A percentile compares a stretch with the other conserved stretches of the same genome.
Evolutionary conservation across 2,797 vertebrate genomes (phyloP).

Genomic region (Buphagus erythrorhynchus): DNA sequence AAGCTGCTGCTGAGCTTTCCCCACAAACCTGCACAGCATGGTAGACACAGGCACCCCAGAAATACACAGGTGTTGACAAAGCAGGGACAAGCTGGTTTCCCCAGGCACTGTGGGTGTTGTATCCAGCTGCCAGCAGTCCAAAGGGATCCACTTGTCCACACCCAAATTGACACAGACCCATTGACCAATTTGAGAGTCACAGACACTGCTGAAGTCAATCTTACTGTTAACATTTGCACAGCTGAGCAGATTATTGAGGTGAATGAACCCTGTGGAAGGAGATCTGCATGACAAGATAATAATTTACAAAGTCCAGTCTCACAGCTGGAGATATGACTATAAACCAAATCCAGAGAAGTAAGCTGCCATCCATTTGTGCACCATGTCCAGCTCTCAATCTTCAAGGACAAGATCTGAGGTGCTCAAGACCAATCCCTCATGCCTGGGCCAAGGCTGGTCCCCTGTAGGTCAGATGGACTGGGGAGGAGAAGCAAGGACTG

Average conservation of each 20-base stretch:
- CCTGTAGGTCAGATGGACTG: background rate
- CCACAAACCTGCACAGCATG: background rate
- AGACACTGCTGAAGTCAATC: background rate
- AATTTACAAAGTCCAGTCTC: background rate
- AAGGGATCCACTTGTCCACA: background rate
- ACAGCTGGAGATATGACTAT: background rate
- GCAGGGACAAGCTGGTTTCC: background rate
- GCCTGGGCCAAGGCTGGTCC: background rate
- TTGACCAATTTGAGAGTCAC: fast-evolving
- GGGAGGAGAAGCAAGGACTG: background rate
- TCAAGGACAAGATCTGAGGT: background rate
- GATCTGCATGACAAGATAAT: fast-evolving
- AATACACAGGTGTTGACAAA: fast-evolving
- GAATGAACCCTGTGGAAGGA: background rate
- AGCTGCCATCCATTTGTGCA: background rate
- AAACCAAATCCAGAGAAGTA: background rate
- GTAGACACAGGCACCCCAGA: background rate
- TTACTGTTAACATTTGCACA: background rate
- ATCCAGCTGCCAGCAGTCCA: background rate
- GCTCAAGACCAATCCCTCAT: background rate
- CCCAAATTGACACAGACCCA: fast-evolving
- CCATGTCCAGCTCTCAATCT: background rate
- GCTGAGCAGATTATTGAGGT: background rate
- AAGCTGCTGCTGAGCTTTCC: background rate
- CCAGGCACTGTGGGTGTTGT: fast-evolving